Evolutionary conservation across 2,888 invertebrate genomes (phyloP), one percentile per base, ranked within the genome.

Genomic region (Aphidius colemani): DNA sequence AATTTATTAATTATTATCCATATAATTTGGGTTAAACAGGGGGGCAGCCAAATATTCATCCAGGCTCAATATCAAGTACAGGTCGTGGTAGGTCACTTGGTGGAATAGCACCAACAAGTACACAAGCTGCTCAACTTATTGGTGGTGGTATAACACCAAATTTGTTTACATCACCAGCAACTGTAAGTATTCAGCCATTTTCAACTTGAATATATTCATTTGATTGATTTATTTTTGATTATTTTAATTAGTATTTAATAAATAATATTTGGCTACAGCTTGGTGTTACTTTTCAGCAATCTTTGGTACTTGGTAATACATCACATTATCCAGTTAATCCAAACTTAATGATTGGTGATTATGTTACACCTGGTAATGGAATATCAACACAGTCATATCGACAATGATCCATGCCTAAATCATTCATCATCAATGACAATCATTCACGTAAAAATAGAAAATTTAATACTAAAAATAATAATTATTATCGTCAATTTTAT

Each of bases 331-430:
- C 89, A 68, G 87, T 90, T 73, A 90, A 88, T 82, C 87, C 88
- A 75, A 89, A 88, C 81, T 84, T 90, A 77, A 90, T 90, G 90
- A 90, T 90, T 74, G 90, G 90, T 59, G 90, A 90, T 80, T 90
- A 90, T 80, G 89, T 89, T 67, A 87, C 87, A 66, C 86, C 88
- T 50, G 86, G 86, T 63, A 85, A 84, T 73, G 84, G 84, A 67
- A 84, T 85, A 73, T 78, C 83, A 64, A 74, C 75, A 46, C 79
- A 80, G 69, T 60, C 78, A 59, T 80, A 78, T 72, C 78, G 80
- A 48, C 80, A 80, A 80, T 80, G 80, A 80, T 80, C 78, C 67
- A 73, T 72, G 76, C 75, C 74, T 69, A 75, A 76, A 69, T 70
- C 73, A 65, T 71, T 70, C 55, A 30, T 30, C 30, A 30, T 30